These are phyloP conservation scores for Mesaphorura yosii DNA, from an alignment of 1,140 invertebrate species.

Conservation along the genomic window DNA sequence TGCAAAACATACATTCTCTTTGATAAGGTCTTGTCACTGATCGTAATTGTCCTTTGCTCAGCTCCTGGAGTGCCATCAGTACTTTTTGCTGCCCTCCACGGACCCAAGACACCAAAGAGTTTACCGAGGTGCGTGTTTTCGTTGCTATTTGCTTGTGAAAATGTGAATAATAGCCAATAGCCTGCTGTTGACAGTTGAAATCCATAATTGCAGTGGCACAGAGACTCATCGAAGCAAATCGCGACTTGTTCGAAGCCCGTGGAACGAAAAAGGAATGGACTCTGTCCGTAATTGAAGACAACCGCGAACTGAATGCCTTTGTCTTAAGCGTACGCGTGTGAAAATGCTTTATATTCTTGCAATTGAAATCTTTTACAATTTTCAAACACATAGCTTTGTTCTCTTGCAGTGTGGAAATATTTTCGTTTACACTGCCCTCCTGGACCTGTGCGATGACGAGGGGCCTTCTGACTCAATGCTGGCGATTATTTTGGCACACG, in stretches of 20 bases:
- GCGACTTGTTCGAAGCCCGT: conserved; percentile 33
- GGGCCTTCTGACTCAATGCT: conserved; percentile 40
- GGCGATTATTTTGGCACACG: conserved; percentile 49
- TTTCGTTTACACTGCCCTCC: conserved; percentile 48
- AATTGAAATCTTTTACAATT: too few species aligned
- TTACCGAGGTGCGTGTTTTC: too few species aligned
- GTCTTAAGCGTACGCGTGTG: conserved; percentile 41
- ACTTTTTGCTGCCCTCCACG: conserved; percentile 33
- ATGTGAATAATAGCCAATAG: too few species aligned
- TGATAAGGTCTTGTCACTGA: too few species aligned
- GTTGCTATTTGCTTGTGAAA: too few species aligned
- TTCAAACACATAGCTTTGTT: too few species aligned
- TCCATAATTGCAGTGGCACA: too few species aligned
- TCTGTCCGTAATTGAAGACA: conserved; percentile 37
- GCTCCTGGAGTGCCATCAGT: conserved; percentile 33
- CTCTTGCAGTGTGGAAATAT: conserved; percentile 48
- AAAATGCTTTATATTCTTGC: too few species aligned
- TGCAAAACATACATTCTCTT: conserved; percentile 3
- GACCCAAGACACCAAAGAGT: neutral
- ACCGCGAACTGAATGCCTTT: conserved; percentile 39
- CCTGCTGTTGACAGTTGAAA: too few species aligned
- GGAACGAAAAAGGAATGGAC: conserved; percentile 35
- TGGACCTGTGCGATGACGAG: conserved; percentile 38
- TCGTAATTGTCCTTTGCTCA: conserved; percentile 23
- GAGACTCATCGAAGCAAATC: conserved; percentile 36